Conservation (phyloP, 2,888 invertebrate species). For the Aquatica leii region DNA sequence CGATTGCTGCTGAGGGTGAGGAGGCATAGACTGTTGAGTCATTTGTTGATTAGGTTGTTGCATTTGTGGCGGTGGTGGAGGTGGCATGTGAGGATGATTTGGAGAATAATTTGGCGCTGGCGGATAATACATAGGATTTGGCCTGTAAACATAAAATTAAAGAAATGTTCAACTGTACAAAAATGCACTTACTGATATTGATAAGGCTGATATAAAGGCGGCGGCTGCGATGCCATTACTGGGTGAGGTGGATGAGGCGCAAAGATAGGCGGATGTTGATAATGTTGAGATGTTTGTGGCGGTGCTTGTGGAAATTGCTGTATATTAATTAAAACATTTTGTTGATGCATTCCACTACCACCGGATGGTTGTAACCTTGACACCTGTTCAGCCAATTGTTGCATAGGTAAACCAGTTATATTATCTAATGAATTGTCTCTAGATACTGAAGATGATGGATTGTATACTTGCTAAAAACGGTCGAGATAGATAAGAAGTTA, state of each 20-base stretch:
- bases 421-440: slow-evolving; percentile 50
- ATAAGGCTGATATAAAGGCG: slow-evolving; percentile 59
- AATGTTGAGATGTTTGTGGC: slow-evolving; percentile 59
- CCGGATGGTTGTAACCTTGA: slow-evolving; percentile 55
- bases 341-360: slow-evolving; percentile 64
- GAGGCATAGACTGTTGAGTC: slow-evolving; percentile 43
- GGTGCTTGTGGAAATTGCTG: slow-evolving; percentile 68
- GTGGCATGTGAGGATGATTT: slow-evolving; percentile 40
- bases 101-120: slow-evolving; percentile 57
- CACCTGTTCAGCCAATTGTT: slow-evolving; percentile 62
- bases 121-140: slow-evolving; percentile 56
- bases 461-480: slow-evolving; percentile 55
- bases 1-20: slow-evolving; percentile 42
- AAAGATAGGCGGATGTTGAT: slow-evolving; percentile 63
- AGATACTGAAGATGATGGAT: slow-evolving; percentile 42
- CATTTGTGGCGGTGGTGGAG: slow-evolving; percentile 38
- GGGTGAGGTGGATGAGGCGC: slow-evolving; percentile 39
- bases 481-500: background rate
- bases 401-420: slow-evolving; percentile 59
- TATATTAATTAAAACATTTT: slow-evolving; percentile 71
- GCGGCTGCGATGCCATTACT: slow-evolving; percentile 55
- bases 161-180: background rate
- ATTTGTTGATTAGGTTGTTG: slow-evolving; percentile 48
- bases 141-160: slow-evolving; percentile 44
- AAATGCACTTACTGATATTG: slow-evolving; percentile 56